phyloP scores from a whole-genome alignment of 2,888 invertebrate species.

The Stegana nigrithorax region DNA sequence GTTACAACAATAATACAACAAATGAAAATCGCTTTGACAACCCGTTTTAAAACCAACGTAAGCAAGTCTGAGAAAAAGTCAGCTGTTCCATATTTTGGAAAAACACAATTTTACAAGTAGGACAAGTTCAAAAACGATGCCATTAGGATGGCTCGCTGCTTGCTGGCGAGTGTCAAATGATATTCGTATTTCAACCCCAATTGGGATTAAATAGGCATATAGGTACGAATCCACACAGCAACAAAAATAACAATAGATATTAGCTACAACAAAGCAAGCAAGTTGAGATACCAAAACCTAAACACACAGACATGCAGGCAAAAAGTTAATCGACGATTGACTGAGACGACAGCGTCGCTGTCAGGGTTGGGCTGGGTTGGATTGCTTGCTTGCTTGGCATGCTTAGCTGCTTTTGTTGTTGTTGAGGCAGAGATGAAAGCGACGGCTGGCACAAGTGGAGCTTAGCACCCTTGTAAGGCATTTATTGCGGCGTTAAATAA shows the following conservation, averaged over 20 bases:
- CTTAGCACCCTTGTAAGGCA: slow-evolving; percentile 22
- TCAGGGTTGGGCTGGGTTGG: too few relatives aligned
- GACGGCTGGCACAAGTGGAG: neutral
- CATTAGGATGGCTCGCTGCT: neutral
- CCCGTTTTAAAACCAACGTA: neutral
- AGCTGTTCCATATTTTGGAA: slow-evolving; percentile 25
- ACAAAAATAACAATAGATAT: neutral
- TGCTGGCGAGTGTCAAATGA: too few relatives aligned
- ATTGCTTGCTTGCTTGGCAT: too few relatives aligned
- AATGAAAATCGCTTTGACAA: slow-evolving; percentile 10
- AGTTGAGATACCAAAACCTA: too few relatives aligned
- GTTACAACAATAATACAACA: neutral
- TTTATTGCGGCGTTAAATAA: slow-evolving; percentile 10
- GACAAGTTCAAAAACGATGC: slow-evolving; percentile 25
- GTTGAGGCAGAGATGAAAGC: neutral
- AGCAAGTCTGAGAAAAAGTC: slow-evolving; percentile 30
- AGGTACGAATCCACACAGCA: neutral
- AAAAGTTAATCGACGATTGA: slow-evolving; percentile 65
- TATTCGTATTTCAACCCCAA: neutral
- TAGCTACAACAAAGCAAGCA: too few relatives aligned
- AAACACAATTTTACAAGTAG: slow-evolving; percentile 22
- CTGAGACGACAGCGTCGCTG: slow-evolving; percentile 50
- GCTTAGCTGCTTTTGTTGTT: too few relatives aligned
- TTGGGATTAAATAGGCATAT: neutral
- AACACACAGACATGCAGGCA: slow-evolving; percentile 37